Evolutionary conservation across 2,797 vertebrate species (phyloP).

Genomic region (Brachyalestes nurse): DNA sequence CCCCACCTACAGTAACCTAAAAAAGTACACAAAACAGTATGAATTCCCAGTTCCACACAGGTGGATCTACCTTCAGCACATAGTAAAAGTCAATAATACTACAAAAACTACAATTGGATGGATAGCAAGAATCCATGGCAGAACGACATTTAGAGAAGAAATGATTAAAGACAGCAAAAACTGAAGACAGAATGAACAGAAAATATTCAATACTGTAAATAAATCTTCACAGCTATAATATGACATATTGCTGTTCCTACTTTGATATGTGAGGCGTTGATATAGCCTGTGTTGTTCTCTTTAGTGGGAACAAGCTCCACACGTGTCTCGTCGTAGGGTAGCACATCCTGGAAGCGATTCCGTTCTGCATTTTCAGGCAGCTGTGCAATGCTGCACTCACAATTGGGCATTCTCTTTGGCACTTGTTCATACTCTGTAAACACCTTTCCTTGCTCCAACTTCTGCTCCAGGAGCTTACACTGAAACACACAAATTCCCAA

Average conservation of each 20-base stretch:
- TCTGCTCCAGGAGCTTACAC: conserved; percentile 90
- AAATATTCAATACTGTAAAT: not conserved
- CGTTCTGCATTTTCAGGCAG: conserved; percentile 90
- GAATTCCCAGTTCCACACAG: not conserved
- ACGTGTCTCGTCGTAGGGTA: conserved; percentile 92
- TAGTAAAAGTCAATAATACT: not conserved
- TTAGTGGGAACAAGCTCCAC: conserved; percentile 98
- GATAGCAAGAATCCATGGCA: not conserved
- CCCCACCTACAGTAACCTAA: conserved; percentile 87
- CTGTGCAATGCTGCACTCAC: conserved; percentile 82
- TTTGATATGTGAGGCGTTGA: conserved; percentile 94
- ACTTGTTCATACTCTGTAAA: conserved; percentile 92
- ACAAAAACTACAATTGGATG: not conserved
- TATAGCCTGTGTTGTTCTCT: conserved; percentile 98
- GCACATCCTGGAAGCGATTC: conserved; percentile 94
- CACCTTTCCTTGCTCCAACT: conserved; percentile 90
- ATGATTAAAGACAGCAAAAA: not conserved
- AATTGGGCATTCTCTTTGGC: conserved; percentile 80
- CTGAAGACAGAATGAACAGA: not conserved
- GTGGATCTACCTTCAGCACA: not conserved
- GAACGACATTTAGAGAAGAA: not conserved
- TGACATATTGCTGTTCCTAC: conserved; percentile 69
- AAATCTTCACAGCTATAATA: not conserved
- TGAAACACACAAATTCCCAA: conserved; percentile 59
- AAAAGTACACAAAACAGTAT: conserved; percentile 9